phyloP scores from a whole-genome alignment of 1,140 invertebrate species.

The Acromyrmex echinatior region DNA sequence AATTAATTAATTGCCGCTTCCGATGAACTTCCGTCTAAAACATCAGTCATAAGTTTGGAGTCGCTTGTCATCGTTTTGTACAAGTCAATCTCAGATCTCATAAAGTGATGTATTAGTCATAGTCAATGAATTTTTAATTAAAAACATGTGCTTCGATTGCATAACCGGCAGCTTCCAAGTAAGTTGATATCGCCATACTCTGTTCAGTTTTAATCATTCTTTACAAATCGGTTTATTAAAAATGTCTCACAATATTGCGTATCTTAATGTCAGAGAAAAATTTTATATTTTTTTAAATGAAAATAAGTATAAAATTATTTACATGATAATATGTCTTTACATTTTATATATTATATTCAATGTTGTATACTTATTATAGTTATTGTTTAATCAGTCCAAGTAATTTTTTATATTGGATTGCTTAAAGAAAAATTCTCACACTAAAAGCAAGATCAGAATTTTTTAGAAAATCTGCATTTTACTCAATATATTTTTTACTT shows the following conservation, averaged over 20 bases:
- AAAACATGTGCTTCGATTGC: slow-evolving; percentile 19
- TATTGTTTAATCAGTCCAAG: not conserved
- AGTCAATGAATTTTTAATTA: slow-evolving; percentile 12
- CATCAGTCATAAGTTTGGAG: not conserved
- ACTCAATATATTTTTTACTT: not conserved
- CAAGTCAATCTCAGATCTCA: slow-evolving; percentile 2
- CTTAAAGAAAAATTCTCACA: not conserved
- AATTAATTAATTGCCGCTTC: slow-evolving; percentile 52
- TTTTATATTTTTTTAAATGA: not conserved
- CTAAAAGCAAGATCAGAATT: not conserved
- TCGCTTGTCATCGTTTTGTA: slow-evolving; percentile 5
- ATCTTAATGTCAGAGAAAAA: not conserved
- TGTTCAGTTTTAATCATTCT: not conserved
- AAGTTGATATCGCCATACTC: not conserved
- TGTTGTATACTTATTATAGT: not conserved
- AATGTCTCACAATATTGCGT: not conserved
- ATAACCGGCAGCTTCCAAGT: not conserved
- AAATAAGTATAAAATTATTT: not conserved
- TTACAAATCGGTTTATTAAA: slow-evolving; percentile 16
- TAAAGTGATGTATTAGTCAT: slow-evolving; percentile 25
- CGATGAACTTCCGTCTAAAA: slow-evolving; percentile 2
- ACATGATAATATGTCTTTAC: not conserved
- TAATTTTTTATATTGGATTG: not conserved
- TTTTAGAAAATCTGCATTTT: not conserved
- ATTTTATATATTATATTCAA: not conserved